Evolutionary conservation across 2,113 vertebrate genomes (phyloP), one percentile per base, ranked within the genome.

Genomic region (Mugil cephalus): DNA sequence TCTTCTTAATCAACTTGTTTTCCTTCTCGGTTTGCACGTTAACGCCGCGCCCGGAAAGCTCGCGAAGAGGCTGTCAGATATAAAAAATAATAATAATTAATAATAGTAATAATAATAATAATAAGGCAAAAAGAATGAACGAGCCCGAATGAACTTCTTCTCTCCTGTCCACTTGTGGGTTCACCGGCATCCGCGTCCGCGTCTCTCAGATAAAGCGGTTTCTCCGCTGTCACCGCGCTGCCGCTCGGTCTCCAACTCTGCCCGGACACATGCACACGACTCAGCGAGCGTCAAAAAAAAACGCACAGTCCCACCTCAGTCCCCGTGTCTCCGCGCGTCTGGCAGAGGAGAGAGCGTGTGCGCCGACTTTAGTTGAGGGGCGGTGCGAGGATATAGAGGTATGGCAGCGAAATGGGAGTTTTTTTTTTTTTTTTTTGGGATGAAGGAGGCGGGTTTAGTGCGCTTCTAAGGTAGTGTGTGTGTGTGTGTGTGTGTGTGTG

Each of bases 311-410:
- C 45, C 35, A 59, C 60, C 59, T 30, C 77, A 65, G 79, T 46
- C 74, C 36, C 73, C 65, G 82, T 84, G 59, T 48, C 56, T 84
- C 82, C 65, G 82, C 72, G 77, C 45, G 80, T 88, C 75, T 90
- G 88, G 62, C 67, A 40, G 65, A 80, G 79, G 17, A 51, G 74
- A 78, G 69, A 65, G 45, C 42, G 81, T 63, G 86, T 79, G 80
- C 17, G 75, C 88, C 70, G 87, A 60, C 84, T 88, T 74, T 67
- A 88, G 79, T 24, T 24, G 77, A 89, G 91, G 91, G 91, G 90
- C 91, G 91, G 91, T 45, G 81, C 91, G 86, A 89, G 78, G 84
- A 86, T 77, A 73, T 56, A 50, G 91, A 91, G 91, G 88, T 88
- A 88, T 80, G 88, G 82, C 84, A 77, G 56, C 9, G 82, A 72